Evolutionary conservation across 2,113 vertebrate species (phyloP).

Genomic region (Setophaga coronata): DNA sequence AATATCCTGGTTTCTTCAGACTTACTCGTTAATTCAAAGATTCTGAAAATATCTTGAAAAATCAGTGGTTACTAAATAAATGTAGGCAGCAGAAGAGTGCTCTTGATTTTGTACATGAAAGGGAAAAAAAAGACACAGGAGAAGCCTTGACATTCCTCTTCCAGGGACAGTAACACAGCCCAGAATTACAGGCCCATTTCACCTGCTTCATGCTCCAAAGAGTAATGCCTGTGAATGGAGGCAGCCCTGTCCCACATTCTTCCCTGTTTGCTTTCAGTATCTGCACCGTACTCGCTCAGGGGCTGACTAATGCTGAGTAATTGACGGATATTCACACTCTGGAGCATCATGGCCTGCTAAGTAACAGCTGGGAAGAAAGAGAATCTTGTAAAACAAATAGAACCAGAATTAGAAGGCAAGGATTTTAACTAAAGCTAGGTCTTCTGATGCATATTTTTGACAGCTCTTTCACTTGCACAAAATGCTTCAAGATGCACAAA

Average conservation of each 20-base stretch:
- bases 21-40: neutral
- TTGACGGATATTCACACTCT: neutral
- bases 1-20: neutral
- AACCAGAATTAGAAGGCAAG: neutral
- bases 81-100: neutral
- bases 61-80: neutral
- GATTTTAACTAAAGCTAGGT: neutral
- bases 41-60: neutral
- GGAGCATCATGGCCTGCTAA: neutral
- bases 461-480: neutral
- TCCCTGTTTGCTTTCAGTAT: neutral
- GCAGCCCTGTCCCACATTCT: neutral
- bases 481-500: neutral
- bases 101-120: neutral
- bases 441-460: neutral
- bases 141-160: neutral
- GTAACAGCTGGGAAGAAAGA: neutral
- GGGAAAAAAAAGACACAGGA: neutral
- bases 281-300: accelerated
- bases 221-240: neutral
- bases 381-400: neutral
- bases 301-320: neutral
- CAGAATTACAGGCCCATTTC: neutral
- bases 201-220: neutral
- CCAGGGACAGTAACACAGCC: accelerated